Evolutionary conservation across 2,113 vertebrate genomes (phyloP).

Genomic region (Myrmecophaga tridactyla): DNA sequence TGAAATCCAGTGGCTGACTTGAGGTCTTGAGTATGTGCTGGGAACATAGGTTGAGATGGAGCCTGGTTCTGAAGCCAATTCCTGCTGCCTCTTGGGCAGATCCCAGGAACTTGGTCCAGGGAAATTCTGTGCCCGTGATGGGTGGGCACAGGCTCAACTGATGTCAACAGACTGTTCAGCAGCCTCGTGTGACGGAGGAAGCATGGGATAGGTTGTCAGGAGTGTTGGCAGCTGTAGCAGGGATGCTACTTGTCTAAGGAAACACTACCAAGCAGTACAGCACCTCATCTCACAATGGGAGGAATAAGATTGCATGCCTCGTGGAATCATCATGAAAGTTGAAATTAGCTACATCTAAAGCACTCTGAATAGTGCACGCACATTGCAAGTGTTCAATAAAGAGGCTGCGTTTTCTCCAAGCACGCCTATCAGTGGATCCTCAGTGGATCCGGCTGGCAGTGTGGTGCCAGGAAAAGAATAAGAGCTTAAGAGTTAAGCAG

Average conservation of each 20-base stretch:
- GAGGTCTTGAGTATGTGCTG: neutral
- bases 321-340: too few relatives aligned
- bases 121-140: neutral
- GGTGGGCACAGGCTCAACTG: neutral
- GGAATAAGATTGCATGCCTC: fast-evolving
- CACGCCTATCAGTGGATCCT: too few relatives aligned
- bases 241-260: neutral
- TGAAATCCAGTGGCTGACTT: too few relatives aligned
- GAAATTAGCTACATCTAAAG: neutral
- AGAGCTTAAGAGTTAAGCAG: too few relatives aligned
- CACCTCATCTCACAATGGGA: neutral
- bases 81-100: too few relatives aligned
- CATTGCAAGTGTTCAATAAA: too few relatives aligned
- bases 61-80: too few relatives aligned
- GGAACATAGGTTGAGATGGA: fast-evolving
- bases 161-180: too few relatives aligned
- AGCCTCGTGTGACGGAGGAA: neutral
- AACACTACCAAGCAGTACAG: fast-evolving
- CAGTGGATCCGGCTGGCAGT: neutral
- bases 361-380: neutral
- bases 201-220: neutral
- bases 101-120: neutral
- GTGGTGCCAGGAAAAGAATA: fast-evolving
- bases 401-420: neutral
- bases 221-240: fast-evolving